phyloP scores from a whole-genome alignment of 2,113 vertebrate genomes.

The Empidonax traillii region DNA sequence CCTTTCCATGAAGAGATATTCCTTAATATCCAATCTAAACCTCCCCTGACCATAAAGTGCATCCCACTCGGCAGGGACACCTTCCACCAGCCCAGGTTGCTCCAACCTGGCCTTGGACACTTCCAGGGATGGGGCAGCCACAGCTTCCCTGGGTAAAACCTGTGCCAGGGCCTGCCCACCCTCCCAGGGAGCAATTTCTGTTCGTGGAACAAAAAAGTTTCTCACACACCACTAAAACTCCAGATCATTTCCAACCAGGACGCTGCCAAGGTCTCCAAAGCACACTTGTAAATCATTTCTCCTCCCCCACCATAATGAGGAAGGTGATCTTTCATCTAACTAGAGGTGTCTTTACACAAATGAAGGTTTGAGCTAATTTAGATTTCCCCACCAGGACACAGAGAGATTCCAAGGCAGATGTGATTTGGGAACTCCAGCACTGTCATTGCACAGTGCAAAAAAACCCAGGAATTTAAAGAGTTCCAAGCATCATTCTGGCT shows the following conservation, averaged over 20 bases:
- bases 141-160: not conserved
- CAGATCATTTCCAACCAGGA: not conserved
- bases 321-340: not conserved
- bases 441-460: not conserved
- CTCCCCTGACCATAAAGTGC: not conserved
- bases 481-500: not conserved
- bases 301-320: not conserved
- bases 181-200: not conserved
- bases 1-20: not conserved
- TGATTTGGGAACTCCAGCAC: not conserved
- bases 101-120: not conserved
- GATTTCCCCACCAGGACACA: not conserved
- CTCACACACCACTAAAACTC: not conserved
- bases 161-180: not conserved
- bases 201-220: not conserved
- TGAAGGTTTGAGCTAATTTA: conserved; percentile 6
- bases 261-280: not conserved
- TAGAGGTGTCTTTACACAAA: not conserved
- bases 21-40: not conserved
- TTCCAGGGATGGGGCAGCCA: not conserved
- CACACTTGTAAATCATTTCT: not conserved
- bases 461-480: not conserved
- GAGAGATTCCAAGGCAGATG: not conserved
- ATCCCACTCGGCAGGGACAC: not conserved
- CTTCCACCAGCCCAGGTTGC: not conserved